phyloP scores from a whole-genome alignment of 2,888 invertebrate species.

The Xanthorhoe designata region DNA sequence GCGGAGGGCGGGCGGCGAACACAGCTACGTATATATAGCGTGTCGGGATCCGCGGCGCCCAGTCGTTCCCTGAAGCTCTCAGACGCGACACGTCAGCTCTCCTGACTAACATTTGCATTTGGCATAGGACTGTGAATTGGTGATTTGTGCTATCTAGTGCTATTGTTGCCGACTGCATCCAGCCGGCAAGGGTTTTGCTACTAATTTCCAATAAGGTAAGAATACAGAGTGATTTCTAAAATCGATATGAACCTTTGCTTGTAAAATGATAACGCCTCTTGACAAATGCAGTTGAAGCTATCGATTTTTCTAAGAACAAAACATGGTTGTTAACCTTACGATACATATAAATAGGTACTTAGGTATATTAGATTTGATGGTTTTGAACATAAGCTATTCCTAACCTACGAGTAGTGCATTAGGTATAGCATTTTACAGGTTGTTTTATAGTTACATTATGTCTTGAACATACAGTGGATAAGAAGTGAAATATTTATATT shows the following conservation, averaged over 20 bases:
- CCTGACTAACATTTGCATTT: conserved; percentile 43
- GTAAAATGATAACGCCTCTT: conserved; percentile 8
- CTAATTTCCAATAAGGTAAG: conserved; percentile 50
- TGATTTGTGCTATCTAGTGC: conserved; percentile 59
- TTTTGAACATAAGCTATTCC: not conserved
- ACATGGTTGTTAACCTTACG: not conserved
- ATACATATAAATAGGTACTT: not conserved
- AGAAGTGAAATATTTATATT: not conserved
- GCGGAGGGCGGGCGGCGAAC: conserved; percentile 72
- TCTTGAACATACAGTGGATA: not conserved
- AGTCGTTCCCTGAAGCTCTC: conserved; percentile 67
- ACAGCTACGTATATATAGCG: conserved; percentile 73
- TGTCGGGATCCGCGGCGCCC: conserved; percentile 70
- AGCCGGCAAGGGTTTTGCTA: conserved; percentile 30
- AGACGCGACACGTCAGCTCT: conserved; percentile 54
- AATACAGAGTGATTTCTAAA: not conserved
- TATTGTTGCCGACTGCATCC: conserved; percentile 46
- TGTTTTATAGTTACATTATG: conserved; percentile 4
- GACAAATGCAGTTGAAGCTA: conserved; percentile 20
- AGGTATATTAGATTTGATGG: conserved; percentile 3
- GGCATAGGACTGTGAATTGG: conserved; percentile 57
- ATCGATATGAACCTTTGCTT: conserved; percentile 19
- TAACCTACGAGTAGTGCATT: too few species aligned
- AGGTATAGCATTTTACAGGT: conserved; percentile 2
- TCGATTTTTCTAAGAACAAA: conserved; percentile 27